A percentile compares a stretch with the other conserved stretches of the same genome.
Conservation (phyloP, 2,888 invertebrate genomes). For the Lumbricus terrestris region DNA sequence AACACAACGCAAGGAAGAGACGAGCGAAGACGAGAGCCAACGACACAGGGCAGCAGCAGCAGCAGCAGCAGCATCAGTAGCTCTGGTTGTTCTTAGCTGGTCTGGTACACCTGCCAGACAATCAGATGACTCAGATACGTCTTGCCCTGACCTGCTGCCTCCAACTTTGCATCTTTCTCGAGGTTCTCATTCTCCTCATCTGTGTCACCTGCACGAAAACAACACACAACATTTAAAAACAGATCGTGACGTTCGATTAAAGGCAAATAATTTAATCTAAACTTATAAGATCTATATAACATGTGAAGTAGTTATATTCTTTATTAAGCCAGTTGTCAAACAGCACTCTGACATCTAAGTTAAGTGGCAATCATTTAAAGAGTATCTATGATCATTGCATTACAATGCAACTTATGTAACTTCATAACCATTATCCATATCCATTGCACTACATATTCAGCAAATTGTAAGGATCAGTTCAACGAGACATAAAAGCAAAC, state of each 20-base stretch:
- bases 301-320: too few relatives aligned
- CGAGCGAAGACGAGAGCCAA: background rate
- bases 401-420: background rate
- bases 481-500: background rate
- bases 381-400: background rate
- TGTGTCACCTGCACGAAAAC: conserved; percentile 33
- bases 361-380: too few relatives aligned
- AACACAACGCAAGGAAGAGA: background rate
- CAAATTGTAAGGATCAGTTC: background rate
- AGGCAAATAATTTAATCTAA: background rate
- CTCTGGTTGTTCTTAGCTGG: background rate
- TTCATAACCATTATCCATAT: too few relatives aligned
- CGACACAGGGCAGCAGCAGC: background rate
- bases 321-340: too few relatives aligned
- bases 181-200: conserved; percentile 29
- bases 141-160: conserved; percentile 54
- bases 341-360: too few relatives aligned
- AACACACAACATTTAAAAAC: background rate
- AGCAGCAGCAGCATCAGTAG: background rate
- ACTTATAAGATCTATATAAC: too few relatives aligned
- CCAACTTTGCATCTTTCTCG: conserved; percentile 42
- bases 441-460: background rate
- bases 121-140: conserved; percentile 81
- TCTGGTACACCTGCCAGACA: conserved; percentile 74
- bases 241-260: background rate